Percentiles rank a stretch among this genome's conserved stretches.
phyloP scores from a whole-genome alignment of 2,888 invertebrate species.

The Aspidiotus rigidus region DNA sequence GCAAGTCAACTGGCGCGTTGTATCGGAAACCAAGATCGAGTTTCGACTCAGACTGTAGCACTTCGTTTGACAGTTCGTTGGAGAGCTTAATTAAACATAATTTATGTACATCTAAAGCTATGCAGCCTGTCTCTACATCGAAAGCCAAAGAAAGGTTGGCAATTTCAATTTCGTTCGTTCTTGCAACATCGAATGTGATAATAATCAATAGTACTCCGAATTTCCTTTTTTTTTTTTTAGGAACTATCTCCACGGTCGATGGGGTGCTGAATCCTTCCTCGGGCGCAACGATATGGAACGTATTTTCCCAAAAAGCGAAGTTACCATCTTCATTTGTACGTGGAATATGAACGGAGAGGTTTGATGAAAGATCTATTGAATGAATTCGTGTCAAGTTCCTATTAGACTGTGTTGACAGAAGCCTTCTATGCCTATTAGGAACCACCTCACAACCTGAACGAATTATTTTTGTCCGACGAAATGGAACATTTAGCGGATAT shows the following conservation, averaged over 20 bases:
- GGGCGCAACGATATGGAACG: slow-evolving; percentile 77
- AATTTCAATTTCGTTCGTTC: not conserved
- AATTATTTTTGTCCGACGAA: slow-evolving; percentile 77
- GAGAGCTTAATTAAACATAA: slow-evolving; percentile 65
- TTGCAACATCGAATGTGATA: not conserved
- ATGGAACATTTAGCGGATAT: slow-evolving; percentile 82
- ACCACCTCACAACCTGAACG: slow-evolving; percentile 59
- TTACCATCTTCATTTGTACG: slow-evolving; percentile 73
- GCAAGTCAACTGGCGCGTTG: slow-evolving; percentile 31
- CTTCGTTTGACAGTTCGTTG: slow-evolving; percentile 43
- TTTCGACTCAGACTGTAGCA: slow-evolving; percentile 7
- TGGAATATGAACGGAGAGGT: slow-evolving; percentile 99
- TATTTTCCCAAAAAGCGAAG: slow-evolving; percentile 73
- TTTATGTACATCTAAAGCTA: slow-evolving; percentile 66
- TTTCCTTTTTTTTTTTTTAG: slow-evolving; percentile 18
- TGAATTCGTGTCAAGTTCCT: not conserved
- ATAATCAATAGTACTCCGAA: too few species aligned
- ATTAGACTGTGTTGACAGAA: too few species aligned
- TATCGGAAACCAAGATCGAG: slow-evolving; percentile 21
- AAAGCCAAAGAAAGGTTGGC: slow-evolving; percentile 65
- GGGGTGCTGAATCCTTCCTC: slow-evolving; percentile 69
- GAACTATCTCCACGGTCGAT: slow-evolving; percentile 68
- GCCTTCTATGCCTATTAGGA: slow-evolving; percentile 45
- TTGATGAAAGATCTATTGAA: slow-evolving; percentile 1
- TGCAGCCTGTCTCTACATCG: slow-evolving; percentile 70